Evolutionary conservation across 2,113 vertebrate genomes (phyloP).

Genomic region (Pygoscelis adeliae): DNA sequence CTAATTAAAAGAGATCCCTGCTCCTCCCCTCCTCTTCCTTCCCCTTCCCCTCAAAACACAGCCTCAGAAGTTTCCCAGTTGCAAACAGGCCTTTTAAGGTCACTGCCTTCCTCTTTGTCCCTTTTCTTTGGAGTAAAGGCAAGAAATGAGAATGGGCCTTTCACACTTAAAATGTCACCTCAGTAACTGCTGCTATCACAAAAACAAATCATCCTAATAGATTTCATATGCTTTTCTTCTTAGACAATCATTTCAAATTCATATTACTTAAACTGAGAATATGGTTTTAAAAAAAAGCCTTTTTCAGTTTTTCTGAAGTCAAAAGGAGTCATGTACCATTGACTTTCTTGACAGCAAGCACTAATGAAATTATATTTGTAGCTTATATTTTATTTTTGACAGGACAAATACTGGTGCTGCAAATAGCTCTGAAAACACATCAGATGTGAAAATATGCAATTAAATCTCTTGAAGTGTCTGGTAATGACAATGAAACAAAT

Average conservation of each 20-base stretch:
- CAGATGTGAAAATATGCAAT: neutral
- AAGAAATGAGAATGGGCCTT: neutral
- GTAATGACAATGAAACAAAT: neutral
- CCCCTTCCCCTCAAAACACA: neutral
- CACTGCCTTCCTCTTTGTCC: neutral
- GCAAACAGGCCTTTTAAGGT: neutral
- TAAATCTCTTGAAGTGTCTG: neutral
- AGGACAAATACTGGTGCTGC: neutral
- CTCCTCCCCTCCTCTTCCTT: neutral
- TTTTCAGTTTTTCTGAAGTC: neutral
- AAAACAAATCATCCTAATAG: neutral
- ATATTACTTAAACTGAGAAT: neutral
- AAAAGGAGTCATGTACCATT: neutral
- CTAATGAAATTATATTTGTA: neutral
- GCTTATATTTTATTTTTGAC: constrained; percentile 28
- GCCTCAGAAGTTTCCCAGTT: neutral
- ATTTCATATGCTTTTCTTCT: neutral
- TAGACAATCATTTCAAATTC: neutral
- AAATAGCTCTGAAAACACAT: constrained; percentile 21
- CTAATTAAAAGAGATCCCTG: neutral
- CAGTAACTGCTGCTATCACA: neutral
- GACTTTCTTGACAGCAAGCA: neutral
- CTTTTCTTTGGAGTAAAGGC: neutral
- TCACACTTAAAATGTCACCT: neutral
- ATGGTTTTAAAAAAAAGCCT: neutral